Conservation (phyloP, 2,888 invertebrate genomes). For the Oasisia sp. region DNA sequence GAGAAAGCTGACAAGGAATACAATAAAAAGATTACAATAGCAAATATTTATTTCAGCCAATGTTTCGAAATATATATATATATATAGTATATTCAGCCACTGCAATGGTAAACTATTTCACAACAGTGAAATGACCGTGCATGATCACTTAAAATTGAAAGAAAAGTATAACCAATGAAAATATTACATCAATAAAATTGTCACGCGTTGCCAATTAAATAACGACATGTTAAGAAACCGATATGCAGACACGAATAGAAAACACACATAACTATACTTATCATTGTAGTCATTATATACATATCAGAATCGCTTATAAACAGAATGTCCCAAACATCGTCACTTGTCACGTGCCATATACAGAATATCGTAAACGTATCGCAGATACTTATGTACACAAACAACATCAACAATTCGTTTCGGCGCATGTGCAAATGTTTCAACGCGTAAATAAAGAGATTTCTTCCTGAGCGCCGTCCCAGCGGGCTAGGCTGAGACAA, state of each 20-base stretch:
- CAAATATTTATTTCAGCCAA: not conserved
- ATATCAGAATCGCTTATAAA: not conserved
- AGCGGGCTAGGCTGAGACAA: not conserved
- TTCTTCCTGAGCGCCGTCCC: not conserved
- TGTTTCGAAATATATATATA: not conserved
- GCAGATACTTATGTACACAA: constrained; percentile 8
- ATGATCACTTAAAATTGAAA: no score
- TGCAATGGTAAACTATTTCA: no score
- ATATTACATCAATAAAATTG: no score
- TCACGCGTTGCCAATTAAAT: not conserved
- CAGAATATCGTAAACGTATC: not conserved
- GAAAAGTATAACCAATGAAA: no score
- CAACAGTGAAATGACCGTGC: no score
- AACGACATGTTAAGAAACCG: not conserved
- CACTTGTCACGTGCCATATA: not conserved
- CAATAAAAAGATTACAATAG: not conserved
- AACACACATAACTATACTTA: not conserved
- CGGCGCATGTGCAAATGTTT: not conserved
- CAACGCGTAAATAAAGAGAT: no score
- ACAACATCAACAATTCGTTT: not conserved
- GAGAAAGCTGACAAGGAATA: not conserved
- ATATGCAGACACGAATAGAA: not conserved
- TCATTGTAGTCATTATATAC: not conserved
- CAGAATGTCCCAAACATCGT: not conserved
- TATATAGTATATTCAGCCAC: no score